Base-by-base conservation (phyloP, 2,113 vertebrate species). In the Hydrolagus affinis region DNA sequence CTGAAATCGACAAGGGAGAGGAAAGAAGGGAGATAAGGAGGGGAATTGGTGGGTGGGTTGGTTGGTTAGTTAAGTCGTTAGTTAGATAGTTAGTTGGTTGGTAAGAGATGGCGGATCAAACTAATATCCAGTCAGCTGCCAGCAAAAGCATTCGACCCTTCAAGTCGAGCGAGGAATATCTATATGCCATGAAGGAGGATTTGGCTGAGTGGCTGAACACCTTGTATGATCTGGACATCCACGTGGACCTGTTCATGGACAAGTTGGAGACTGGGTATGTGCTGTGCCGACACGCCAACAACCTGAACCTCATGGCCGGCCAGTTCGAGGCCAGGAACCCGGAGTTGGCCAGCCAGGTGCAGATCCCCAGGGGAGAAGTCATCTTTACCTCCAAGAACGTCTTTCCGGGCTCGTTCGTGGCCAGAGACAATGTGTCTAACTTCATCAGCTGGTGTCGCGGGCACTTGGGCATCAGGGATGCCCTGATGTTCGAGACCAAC, bases 401-500 rank as follows among this genome's bases (percentile, higher is more conserved):
- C 15, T 90, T 87, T 2, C 91, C 95, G 0, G 96, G 97, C 2
- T 99, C 97, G 19, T 99, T 99, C 85, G 0, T 98, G 28, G 97
- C 98, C 32, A 90, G 98, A 0, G 97, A 98, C 85, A 99, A 99
- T 1, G 93, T 99, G 85, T 97, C 98, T 88, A 99, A 97, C 87
- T 99, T 99, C 92, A 99, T 99, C 89, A 91, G 86, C 87, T 99
- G 98, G 98, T 99, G 98, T 92, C 91, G 98, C 0, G 90, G 92
- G 68, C 96, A 99, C 91, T 94, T 99, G 4, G 94, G 96, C 72
- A 95, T 99, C 89, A 96, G 96, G 60, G 98, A 99, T 10, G 97
- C 98, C 62, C 93, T 99, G 86, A 99, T 99, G 98, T 99, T 99
- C 0, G 98, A 99, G 91, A 99, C 97, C 6, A 97, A 99, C 11